Evolutionary conservation across 2,888 invertebrate genomes (phyloP).

Genomic region (Bimastos eiseni): DNA sequence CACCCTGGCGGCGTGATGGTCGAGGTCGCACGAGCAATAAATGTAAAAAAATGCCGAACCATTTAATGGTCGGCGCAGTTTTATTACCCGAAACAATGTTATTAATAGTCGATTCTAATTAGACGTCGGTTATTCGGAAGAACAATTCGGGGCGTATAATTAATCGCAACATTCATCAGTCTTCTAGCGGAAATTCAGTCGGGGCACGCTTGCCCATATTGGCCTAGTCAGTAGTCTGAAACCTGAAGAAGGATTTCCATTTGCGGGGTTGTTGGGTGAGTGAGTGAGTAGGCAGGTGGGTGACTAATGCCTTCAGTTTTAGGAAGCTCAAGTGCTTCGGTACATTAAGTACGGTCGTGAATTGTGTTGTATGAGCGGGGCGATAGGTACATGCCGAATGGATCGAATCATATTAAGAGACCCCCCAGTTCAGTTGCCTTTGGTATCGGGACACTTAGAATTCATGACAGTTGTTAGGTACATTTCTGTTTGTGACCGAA

Average conservation of each 20-base stretch:
- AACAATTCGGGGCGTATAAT: background rate
- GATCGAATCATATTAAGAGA: background rate
- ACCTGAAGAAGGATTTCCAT: background rate
- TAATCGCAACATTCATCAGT: background rate
- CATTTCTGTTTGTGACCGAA: too few relatives aligned
- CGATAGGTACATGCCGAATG: background rate
- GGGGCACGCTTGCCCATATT: too few relatives aligned
- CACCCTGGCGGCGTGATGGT: background rate
- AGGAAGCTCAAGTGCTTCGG: background rate
- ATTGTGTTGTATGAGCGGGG: background rate
- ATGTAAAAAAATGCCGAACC: background rate
- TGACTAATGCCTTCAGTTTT: background rate
- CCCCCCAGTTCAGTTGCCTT: background rate
- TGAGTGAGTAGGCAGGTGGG: background rate
- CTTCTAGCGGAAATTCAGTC: background rate
- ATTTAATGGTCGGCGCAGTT: background rate
- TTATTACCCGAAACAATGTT: background rate
- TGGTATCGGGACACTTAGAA: background rate
- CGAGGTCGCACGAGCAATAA: background rate
- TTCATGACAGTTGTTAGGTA: background rate
- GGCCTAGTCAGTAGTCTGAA: background rate
- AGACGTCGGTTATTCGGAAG: background rate
- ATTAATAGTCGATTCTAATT: background rate
- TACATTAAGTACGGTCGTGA: background rate
- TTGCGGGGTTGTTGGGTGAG: background rate